Base-by-base conservation (phyloP, 2,888 invertebrate genomes). In the Lampropteryx suffumata region DNA sequence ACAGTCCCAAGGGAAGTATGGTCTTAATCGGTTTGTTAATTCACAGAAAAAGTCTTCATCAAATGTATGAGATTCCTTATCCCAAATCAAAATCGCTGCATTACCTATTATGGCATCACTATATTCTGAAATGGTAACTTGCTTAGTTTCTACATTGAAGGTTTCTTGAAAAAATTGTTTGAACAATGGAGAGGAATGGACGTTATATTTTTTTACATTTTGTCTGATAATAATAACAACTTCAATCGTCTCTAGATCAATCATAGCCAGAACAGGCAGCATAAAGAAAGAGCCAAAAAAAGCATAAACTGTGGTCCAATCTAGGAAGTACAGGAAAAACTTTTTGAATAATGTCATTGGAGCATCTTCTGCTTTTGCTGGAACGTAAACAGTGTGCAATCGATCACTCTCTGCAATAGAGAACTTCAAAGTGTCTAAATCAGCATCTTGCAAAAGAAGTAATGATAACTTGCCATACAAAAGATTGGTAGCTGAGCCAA, bases 41-140 rank as follows among this genome's bases (percentile, higher is more conserved):
- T 63, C 65, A n/a, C 39, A n/a, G 67, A 71, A 84, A 62, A 87
- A 88, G 3, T 10, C 21, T 7, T 69, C 51, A 66, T 86, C 67
- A 74, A 85, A 85, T 12, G 50, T 49, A 24, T 71, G 76, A 6
- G 55, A 57, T 46, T 67, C 60, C 55, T 72, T 85, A 36, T 79
- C 69, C 79, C 84, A 88, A 32, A 80, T 46, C 71, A 82, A 67
- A 30, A 83, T 59, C 36, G 56, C 66, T 32, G 71, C 55, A 70
- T 80, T 80, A 4, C 71, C 75, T 46, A 49, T 42, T 34, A 74
- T 32, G 45, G 57, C 30, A 51, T 50, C n/a, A 61, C 48, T 55
- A 64, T 54, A 24, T 48, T 57, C 58, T n/a, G 57, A 47, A 11
- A 64, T 50, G 13, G 44, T 39, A 68, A 61, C 43, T 40, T 39